Percentiles rank a stretch among this genome's conserved stretches.
phyloP scores from a whole-genome alignment of 1,140 invertebrate species.

The Ceratosolen fusciceps region DNA sequence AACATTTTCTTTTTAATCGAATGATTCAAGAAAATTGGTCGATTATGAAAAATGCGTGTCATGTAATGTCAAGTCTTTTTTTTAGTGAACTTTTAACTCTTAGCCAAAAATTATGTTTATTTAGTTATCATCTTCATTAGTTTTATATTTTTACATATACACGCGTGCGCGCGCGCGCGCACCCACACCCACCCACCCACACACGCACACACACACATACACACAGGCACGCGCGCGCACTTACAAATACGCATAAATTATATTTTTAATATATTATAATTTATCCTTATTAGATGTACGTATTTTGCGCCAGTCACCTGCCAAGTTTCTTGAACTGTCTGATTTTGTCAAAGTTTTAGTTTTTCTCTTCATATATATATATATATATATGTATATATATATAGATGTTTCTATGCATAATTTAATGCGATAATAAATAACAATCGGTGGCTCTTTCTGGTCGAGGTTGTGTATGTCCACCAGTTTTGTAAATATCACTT shows the following conservation, averaged over 20 bases:
- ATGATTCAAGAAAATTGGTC: not conserved
- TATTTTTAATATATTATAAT: slow-evolving; percentile 2
- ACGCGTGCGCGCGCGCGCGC: no score
- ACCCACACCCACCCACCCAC: not conserved
- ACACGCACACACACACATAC: not conserved
- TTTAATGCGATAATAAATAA: not conserved
- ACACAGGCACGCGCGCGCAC: not conserved
- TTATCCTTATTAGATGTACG: slow-evolving; percentile 18
- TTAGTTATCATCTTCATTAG: slow-evolving; percentile 62
- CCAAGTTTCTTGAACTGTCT: slow-evolving; percentile 15
- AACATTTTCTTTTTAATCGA: not conserved
- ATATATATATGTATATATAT: no score
- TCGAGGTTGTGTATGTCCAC: not conserved
- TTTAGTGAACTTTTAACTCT: slow-evolving; percentile 64
- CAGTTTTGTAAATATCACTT: slow-evolving; percentile 28
- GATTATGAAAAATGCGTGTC: slow-evolving; percentile 3
- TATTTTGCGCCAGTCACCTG: slow-evolving; percentile 23
- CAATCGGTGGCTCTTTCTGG: not conserved
- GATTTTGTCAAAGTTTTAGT: slow-evolving; percentile 7
- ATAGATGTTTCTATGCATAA: not conserved
- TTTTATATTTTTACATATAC: no score
- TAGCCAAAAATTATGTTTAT: slow-evolving; percentile 72
- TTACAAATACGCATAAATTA: slow-evolving; percentile 20
- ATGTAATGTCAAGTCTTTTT: slow-evolving; percentile 37
- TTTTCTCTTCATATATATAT: no score